Evolutionary conservation across 2,113 vertebrate species (phyloP), one percentile per base, ranked within the genome.

Genomic region (Aleadryas rufinucha): DNA sequence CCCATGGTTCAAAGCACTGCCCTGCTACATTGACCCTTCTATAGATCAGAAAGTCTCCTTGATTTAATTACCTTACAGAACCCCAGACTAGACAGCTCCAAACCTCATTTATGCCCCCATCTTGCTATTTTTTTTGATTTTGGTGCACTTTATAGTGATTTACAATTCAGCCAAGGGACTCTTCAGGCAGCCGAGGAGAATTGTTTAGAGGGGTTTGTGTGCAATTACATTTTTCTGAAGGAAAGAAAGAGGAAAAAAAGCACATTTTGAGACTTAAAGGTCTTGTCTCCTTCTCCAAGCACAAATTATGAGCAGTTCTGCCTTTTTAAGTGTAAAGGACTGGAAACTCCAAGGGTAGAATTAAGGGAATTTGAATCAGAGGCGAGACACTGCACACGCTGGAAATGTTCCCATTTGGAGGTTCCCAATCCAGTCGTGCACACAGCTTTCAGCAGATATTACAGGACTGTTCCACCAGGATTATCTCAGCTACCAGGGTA

Each of bases 21-120:
- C 84, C 66, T 33, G 41, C n/a, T 86, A 44, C 88, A 70, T 17
- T 96, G 96, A 96, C 96, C 96, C 92, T 90, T 53, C 85, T 59
- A 75, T 79, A 87, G 82, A 92, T 93, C 92, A 89, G 63, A 82
- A 76, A 74, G 65, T 72, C 87, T 90, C 69, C 79, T 91, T 95
- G 74, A 87, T 78, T 78, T 93, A 88, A 95, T 97, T 94, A 92
- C 90, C 82, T 94, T 22, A 39, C 68, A 68, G 92, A 85, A 84
- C 66, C 54, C 84, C 63, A 95, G 87, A 93, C 84, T 35, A 96
- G 93, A 93, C 94, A 93, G 64, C 81, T 89, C 77, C 93, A 93
- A 93, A 89, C 93, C 69, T 92, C 88, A 84, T 95, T 97, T 93
- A 68, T 76, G 65, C 37, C 65, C 56, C 1, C 1, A 53, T 60